These are phyloP conservation scores for Aptenodytes patagonicus DNA, from an alignment of 2,113 vertebrate species.

Conservation along the genomic window DNA sequence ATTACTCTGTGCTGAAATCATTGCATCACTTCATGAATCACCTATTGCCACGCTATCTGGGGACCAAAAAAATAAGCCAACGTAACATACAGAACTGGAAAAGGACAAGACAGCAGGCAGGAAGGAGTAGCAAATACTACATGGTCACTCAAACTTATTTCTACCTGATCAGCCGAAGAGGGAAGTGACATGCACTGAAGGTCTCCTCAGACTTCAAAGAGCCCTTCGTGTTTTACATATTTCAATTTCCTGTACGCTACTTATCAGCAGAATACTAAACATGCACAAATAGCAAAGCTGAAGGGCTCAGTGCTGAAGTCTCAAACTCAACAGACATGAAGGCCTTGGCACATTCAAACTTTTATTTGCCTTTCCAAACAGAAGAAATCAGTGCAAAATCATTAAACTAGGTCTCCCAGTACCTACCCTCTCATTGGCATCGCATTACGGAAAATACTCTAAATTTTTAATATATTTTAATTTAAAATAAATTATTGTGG, in stretches of 20 bases:
- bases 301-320: neutral
- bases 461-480: neutral
- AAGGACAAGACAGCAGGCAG: neutral
- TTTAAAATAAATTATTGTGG: neutral
- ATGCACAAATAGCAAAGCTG: neutral
- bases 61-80: neutral
- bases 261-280: neutral
- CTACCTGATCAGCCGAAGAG: neutral
- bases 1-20: neutral
- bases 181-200: neutral
- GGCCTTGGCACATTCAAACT: neutral
- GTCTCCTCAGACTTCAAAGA: constrained; percentile 4
- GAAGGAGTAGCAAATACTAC: neutral
- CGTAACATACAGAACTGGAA: neutral
- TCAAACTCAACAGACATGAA: neutral
- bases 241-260: neutral
- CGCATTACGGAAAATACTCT: neutral
- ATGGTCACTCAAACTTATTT: neutral
- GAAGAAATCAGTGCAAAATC: neutral
- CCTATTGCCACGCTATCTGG: neutral
- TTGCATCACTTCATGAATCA: neutral
- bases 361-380: neutral
- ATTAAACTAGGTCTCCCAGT: neutral
- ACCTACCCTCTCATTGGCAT: neutral
- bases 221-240: neutral